phyloP scores from a whole-genome alignment of 1,140 invertebrate species.

The Ridgeia piscesae region DNA sequence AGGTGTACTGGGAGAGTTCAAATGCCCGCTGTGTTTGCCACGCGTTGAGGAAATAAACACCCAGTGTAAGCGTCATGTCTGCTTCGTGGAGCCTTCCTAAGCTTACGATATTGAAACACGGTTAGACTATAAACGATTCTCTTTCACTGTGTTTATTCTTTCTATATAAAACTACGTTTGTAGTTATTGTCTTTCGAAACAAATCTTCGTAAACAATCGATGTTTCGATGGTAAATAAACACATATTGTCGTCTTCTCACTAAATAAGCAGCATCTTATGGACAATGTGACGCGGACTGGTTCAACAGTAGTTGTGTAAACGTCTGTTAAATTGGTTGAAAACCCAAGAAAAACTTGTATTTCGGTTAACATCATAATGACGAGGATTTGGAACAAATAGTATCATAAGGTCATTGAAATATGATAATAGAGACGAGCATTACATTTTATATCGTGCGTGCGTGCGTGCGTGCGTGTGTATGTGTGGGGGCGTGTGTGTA shows the following conservation, averaged over 20 bases:
- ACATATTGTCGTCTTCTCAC: background rate
- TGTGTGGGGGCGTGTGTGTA: background rate
- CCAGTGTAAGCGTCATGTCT: background rate
- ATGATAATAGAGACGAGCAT: background rate
- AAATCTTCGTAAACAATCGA: too few relatives aligned
- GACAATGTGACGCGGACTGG: background rate
- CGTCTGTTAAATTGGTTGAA: background rate
- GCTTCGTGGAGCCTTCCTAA: background rate
- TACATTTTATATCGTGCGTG: background rate
- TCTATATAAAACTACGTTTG: too few relatives aligned
- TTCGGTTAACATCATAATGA: background rate
- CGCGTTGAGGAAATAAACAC: background rate
- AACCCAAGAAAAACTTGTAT: background rate
- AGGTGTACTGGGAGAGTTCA: background rate
- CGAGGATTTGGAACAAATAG: background rate
- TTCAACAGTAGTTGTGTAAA: background rate
- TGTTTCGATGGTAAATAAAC: too few relatives aligned
- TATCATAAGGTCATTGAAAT: background rate
- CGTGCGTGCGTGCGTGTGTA: background rate
- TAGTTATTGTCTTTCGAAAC: too few relatives aligned
- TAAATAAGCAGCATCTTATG: background rate
- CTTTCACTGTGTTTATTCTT: too few relatives aligned
- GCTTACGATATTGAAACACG: too few relatives aligned
- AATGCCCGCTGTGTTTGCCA: background rate
- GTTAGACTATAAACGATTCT: too few relatives aligned